Evolutionary conservation across 2,113 vertebrate genomes (phyloP).

Genomic region (Rhineura floridana): DNA sequence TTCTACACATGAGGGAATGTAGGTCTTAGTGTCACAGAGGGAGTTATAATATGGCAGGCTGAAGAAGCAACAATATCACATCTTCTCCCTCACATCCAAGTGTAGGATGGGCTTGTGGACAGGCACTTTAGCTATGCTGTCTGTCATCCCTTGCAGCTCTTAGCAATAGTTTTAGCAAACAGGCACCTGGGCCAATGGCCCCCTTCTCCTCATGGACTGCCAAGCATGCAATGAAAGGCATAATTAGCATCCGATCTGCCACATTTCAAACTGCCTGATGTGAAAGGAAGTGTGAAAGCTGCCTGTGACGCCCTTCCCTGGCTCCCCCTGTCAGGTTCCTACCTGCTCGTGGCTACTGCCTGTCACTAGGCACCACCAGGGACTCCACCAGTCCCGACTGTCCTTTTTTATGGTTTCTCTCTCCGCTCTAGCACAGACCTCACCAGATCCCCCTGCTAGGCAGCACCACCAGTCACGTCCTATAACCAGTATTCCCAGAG

Average conservation of each 20-base stretch:
- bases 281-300: no score
- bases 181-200: background rate
- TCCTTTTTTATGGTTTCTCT: no score
- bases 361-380: no score
- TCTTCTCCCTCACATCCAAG: background rate
- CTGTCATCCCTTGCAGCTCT: background rate
- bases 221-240: background rate
- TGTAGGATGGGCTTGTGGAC: background rate
- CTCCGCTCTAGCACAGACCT: no score
- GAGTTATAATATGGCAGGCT: background rate
- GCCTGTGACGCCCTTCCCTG: no score
- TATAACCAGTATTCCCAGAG: no score
- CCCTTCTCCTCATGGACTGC: background rate
- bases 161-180: background rate
- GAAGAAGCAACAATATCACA: background rate
- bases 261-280: conserved; percentile 8
- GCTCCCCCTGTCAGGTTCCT: no score
- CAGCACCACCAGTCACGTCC: no score
- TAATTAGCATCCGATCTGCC: no score
- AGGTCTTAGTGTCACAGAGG: background rate
- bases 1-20: background rate
- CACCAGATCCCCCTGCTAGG: no score
- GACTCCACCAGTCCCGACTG: no score
- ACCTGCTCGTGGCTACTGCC: no score
- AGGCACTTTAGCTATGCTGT: background rate